Base-by-base conservation (phyloP, 2,888 invertebrate genomes). In the Dugesia japonica region DNA sequence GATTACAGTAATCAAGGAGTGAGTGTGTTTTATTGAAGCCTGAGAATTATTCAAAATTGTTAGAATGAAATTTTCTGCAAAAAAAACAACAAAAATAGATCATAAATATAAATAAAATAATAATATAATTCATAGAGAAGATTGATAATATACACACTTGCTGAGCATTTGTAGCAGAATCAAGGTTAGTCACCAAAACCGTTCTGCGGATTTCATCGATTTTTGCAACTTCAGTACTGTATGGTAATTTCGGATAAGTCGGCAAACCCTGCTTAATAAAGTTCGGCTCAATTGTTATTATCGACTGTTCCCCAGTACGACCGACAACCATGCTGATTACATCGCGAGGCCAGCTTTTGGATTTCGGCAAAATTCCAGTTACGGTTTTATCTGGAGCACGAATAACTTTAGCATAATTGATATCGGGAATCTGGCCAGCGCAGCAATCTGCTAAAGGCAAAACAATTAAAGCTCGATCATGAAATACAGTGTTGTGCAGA, bases 401-500 rank as follows among this genome's bases (percentile, higher is more conserved):
- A 86, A 93, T 89, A 84, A 94, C 93, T 79, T 97, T 85, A 0
- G 94, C 97, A 80, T 90, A 89, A 81, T 91, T 91, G 84, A 98
- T 97, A 83, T 97, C 95, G 0, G 97, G 97, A 82, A 97, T 94
- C 81, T 91, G 90, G 13, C 38, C 38, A 42, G 90, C 91, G 82
- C 88, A 80, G 85, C 86, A 84, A 80, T 86, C 91, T 82, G 89
- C 88, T 81, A 92, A 90, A 0, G 95, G 95, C 77, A 94, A 91
- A 72, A 97, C 92, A 80, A 97, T 92, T 72, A 99, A 86, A 0
- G 97, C 97, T 77, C 95, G 88, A 85, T 99, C 98, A 81, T 98
- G 94, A 84, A 98, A 97, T 15, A 98, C 97, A 0, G 95, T 97
- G 84, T 97, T 98, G 17, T 94, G 95, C 88, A 99, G 89, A 85